Percentiles rank a stretch among this genome's conserved stretches.
Conservation (phyloP, 2,888 invertebrate genomes). For the Platerodrilus igneus region DNA sequence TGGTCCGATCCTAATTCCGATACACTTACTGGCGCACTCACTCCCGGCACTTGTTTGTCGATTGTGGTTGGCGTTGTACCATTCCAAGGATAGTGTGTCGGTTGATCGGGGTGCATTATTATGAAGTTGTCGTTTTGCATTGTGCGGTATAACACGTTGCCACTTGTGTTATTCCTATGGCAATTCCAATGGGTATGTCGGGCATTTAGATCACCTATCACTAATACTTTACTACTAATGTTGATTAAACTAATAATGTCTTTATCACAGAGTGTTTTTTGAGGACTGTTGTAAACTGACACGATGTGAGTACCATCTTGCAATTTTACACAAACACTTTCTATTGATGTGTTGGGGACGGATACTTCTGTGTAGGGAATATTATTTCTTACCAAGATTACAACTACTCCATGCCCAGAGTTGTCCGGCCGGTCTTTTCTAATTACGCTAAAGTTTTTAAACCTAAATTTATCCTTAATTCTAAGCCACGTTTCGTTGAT, state of each 20-base stretch:
- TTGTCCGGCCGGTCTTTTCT: too few relatives aligned
- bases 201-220: conserved; percentile 7
- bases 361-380: not conserved
- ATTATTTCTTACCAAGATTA: not conserved
- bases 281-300: not conserved
- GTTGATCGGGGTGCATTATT: conserved; percentile 3
- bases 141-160: conserved; percentile 11
- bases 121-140: conserved; percentile 9
- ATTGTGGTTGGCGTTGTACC: conserved; percentile 8
- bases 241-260: not conserved
- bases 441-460: too few relatives aligned
- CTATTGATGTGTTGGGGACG: not conserved
- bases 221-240: conserved; percentile 1
- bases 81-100: conserved; percentile 16
- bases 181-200: conserved; percentile 6
- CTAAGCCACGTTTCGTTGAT: too few relatives aligned
- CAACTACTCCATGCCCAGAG: not conserved
- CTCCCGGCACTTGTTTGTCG: conserved; percentile 15
- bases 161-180: conserved; percentile 12
- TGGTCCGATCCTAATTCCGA: too few relatives aligned
- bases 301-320: not conserved
- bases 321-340: not conserved
- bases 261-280: not conserved
- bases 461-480: too few relatives aligned
- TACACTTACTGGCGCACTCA: too few relatives aligned